Percentiles rank a stretch among this genome's conserved stretches.
Conservation (phyloP, 1,140 invertebrate genomes). For the Triops longicaudatus region DNA sequence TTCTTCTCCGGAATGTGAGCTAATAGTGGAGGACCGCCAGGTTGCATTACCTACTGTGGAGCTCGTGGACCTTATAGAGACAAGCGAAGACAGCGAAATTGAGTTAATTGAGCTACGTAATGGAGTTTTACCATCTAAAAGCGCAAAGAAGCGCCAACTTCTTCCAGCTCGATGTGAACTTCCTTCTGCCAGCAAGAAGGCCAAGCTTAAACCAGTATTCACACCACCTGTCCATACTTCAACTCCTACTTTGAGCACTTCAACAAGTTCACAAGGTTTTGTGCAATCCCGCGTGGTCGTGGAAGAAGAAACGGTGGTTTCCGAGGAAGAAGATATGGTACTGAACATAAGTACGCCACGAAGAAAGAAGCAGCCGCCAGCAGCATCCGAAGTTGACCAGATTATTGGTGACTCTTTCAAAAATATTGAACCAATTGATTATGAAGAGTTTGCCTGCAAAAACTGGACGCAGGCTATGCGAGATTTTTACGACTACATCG, state of each 20-base stretch:
- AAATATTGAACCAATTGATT: not conserved
- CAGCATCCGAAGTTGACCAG: not conserved
- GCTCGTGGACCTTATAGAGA: not conserved
- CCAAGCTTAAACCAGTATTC: not conserved
- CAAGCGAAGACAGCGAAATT: not conserved
- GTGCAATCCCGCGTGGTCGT: not conserved
- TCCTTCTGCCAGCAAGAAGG: not conserved
- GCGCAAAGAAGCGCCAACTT: not conserved
- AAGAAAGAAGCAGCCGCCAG: not conserved
- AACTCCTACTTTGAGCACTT: not conserved
- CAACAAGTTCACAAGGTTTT: not conserved
- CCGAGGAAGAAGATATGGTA: not conserved
- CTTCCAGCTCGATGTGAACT: not conserved
- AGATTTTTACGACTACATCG: slow-evolving; percentile 17
- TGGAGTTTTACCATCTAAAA: not conserved
- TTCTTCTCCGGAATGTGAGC: not conserved
- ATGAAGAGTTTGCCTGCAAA: not conserved
- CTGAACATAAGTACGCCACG: not conserved
- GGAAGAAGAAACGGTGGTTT: not conserved
- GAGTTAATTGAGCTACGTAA: not conserved
- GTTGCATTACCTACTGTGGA: not conserved
- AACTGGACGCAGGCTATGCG: slow-evolving; percentile 18
- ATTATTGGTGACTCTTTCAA: not conserved
- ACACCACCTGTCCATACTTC: not conserved
- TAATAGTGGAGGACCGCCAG: not conserved